Evolutionary conservation across 2,888 invertebrate genomes (phyloP), one percentile per base, ranked within the genome.

Genomic region (Pyrocoelia pectoralis): DNA sequence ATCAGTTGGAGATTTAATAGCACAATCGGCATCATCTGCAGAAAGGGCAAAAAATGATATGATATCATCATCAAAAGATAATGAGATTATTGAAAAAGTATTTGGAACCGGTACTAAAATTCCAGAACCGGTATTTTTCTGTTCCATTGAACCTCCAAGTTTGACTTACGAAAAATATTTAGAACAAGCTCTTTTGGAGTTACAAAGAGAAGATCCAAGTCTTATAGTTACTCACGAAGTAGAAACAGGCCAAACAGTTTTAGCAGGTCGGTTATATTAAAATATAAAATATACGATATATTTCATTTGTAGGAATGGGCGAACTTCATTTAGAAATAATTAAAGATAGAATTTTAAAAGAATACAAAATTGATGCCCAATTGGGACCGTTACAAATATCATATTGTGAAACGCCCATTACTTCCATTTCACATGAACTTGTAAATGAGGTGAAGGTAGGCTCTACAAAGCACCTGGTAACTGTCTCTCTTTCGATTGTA

Each of bases 101-200:
- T 81, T 85, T 56, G 79, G 81, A 5, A 69, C 82, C 70, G 90
- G 91, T 1, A 86, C 93, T 0, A 85, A 86, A 46, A 83, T 96
- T 61, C 97, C 97, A 0, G 93, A 95, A 75, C 97, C 99, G 0
- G 99, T 99, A 0, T 98, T 97, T 83, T 93, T 97, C 77, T 98
- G 98, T 79, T 93, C 95, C 1, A 91, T 99, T 67, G 98, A 99
- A 83, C 93, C 98, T 0, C 92, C 95, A 0, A 93, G 93, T 71
- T 77, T 90, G 71, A 86, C 91, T 0, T 85, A 86, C 62, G 95
- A 96, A 81, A 82, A 81, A 43, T 84, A 89, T 0, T 83, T 98
- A 73, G 97, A 98, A 70, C 81, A 83, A 10, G 97, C 97, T 0
- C 84, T 98, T 17, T 83, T 82, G 2, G 90, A 94, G 77, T 81